phyloP scores from a whole-genome alignment of 2,888 invertebrate species.

The Ecliptopera silaceata region DNA sequence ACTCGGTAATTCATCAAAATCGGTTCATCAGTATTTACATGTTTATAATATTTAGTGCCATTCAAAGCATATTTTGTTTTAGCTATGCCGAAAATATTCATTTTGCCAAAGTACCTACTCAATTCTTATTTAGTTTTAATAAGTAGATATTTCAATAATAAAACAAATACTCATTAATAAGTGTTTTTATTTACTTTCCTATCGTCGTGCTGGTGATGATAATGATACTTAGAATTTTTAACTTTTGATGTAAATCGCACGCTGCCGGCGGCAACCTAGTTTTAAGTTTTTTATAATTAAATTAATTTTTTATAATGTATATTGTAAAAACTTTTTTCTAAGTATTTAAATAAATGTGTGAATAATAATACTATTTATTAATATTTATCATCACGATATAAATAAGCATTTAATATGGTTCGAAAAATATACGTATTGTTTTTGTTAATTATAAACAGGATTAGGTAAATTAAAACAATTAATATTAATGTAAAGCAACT shows the following conservation, averaged over 20 bases:
- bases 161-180: slow-evolving; percentile 21
- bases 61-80: not conserved
- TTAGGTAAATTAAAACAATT: slow-evolving; percentile 5
- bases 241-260: too few species aligned
- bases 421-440: not conserved
- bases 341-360: too few species aligned
- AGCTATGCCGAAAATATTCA: slow-evolving; percentile 14
- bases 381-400: too few species aligned
- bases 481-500: slow-evolving; percentile 14
- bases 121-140: slow-evolving; percentile 1
- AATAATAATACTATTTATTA: too few species aligned
- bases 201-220: too few species aligned
- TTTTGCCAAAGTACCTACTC: slow-evolving; percentile 23
- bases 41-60: not conserved
- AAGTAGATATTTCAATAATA: not conserved
- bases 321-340: too few species aligned
- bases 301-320: too few species aligned
- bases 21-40: not conserved
- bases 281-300: too few species aligned
- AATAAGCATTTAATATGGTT: too few species aligned
- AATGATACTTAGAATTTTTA: too few species aligned
- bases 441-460: not conserved
- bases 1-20: not conserved
- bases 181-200: not conserved
- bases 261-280: too few species aligned